These are phyloP conservation scores for Anguilla rostrata DNA, from an alignment of 2,113 vertebrate genomes.

Conservation along the genomic window DNA sequence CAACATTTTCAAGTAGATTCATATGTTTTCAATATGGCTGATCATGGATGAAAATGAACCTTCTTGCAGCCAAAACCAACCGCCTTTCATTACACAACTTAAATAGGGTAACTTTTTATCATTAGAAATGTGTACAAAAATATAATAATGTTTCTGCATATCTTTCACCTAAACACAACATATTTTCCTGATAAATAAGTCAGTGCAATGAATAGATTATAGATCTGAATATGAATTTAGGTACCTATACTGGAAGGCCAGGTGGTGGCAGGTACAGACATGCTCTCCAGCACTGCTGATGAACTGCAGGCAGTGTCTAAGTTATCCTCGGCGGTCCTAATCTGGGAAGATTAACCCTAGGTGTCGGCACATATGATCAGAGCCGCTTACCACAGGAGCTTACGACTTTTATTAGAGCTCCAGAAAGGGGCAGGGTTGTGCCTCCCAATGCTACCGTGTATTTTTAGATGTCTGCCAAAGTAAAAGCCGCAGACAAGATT, in stretches of 20 bases:
- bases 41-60: background rate
- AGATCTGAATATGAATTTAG: background rate
- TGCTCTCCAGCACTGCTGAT: conserved; percentile 10
- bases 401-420: conserved; percentile 49
- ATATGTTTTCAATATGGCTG: background rate
- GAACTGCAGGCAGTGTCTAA: conserved; percentile 35
- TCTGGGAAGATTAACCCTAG: conserved; percentile 61
- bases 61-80: conserved; percentile 19
- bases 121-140: background rate
- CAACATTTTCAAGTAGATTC: background rate
- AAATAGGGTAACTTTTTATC: background rate
- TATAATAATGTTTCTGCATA: background rate
- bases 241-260: background rate
- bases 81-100: conserved; percentile 30
- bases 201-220: background rate
- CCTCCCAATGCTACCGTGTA: conserved; percentile 54
- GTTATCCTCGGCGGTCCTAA: conserved; percentile 51
- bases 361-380: conserved; percentile 49
- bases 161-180: no score
- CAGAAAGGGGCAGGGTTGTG: conserved; percentile 42
- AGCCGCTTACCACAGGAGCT: conserved; percentile 54
- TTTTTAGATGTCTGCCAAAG: conserved; percentile 37
- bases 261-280: background rate
- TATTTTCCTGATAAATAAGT: background rate
- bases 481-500: conserved; percentile 41